Conservation (phyloP, 2,113 vertebrate genomes). For the Mormyrus iriodes region DNA sequence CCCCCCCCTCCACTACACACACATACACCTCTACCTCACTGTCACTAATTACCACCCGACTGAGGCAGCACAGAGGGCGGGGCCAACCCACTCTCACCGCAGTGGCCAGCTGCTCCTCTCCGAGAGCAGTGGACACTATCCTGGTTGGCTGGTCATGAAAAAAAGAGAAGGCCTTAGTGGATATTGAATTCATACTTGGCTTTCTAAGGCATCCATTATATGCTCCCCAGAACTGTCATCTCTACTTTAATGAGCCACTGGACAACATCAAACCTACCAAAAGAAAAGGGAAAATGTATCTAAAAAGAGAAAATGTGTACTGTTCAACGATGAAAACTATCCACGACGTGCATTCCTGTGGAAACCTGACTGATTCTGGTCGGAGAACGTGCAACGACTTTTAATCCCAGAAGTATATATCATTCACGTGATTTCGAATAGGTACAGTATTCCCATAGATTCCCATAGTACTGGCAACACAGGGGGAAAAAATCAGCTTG, state of each 20-base stretch:
- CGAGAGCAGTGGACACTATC: neutral
- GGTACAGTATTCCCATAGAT: neutral
- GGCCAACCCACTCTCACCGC: neutral
- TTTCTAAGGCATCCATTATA: constrained; percentile 24
- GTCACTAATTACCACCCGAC: constrained; percentile 32
- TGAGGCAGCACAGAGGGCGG: neutral
- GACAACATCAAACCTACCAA: constrained; percentile 16
- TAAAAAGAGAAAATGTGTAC: neutral
- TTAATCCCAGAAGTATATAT: neutral
- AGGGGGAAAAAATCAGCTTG: neutral
- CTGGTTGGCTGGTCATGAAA: constrained; percentile 19
- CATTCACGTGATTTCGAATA: neutral
- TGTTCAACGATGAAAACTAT: neutral
- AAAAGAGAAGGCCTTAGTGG: constrained; percentile 8
- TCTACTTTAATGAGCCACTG: constrained; percentile 24
- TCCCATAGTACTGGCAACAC: neutral
- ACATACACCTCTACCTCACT: neutral
- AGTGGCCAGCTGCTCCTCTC: neutral
- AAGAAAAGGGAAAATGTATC: neutral
- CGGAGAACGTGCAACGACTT: neutral
- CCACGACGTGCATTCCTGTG: neutral
- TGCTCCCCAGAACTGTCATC: constrained; percentile 25
- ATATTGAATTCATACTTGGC: constrained; percentile 16
- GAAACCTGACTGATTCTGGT: neutral
- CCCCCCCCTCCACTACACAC: neutral